phyloP scores from a whole-genome alignment of 2,797 vertebrate genomes.

The Lagodon rhomboides region DNA sequence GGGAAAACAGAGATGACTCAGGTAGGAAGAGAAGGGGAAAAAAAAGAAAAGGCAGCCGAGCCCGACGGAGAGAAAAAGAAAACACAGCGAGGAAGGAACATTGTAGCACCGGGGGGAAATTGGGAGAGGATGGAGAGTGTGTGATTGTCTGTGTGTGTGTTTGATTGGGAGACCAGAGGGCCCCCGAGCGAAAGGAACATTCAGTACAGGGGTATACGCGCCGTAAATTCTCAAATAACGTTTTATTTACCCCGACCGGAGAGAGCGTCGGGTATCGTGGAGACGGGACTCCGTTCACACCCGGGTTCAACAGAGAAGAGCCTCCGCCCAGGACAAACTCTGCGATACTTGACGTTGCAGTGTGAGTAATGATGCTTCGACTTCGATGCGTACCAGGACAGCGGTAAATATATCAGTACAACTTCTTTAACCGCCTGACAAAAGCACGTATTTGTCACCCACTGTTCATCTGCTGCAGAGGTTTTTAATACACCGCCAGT shows the following conservation, averaged over 20 bases:
- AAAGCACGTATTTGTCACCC: too few relatives aligned
- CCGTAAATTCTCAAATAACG: slow-evolving; percentile 13
- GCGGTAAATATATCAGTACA: too few relatives aligned
- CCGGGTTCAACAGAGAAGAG: too few relatives aligned
- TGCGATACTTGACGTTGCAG: background rate
- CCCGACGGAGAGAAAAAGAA: slow-evolving; percentile 1
- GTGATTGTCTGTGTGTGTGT: slow-evolving; percentile 10
- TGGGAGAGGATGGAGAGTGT: slow-evolving; percentile 11
- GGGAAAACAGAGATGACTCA: slow-evolving; percentile 25
- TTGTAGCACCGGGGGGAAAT: slow-evolving; percentile 4
- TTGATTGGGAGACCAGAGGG: slow-evolving; percentile 16
- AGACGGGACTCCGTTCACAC: background rate
- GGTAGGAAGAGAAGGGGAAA: background rate
- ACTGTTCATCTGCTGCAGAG: too few relatives aligned
- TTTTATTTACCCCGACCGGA: slow-evolving; percentile 12
- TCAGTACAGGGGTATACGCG: background rate
- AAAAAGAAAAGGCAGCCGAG: slow-evolving; percentile 8
- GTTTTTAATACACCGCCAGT: too few relatives aligned
- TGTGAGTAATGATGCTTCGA: background rate
- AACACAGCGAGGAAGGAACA: slow-evolving; percentile 20
- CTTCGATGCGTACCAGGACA: background rate
- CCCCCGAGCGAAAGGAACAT: slow-evolving; percentile 10
- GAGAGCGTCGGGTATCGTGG: background rate
- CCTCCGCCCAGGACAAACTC: background rate
- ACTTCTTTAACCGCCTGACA: too few relatives aligned